Base-by-base conservation (phyloP, 2,113 vertebrate genomes). In the Lutjanus erythropterus region DNA sequence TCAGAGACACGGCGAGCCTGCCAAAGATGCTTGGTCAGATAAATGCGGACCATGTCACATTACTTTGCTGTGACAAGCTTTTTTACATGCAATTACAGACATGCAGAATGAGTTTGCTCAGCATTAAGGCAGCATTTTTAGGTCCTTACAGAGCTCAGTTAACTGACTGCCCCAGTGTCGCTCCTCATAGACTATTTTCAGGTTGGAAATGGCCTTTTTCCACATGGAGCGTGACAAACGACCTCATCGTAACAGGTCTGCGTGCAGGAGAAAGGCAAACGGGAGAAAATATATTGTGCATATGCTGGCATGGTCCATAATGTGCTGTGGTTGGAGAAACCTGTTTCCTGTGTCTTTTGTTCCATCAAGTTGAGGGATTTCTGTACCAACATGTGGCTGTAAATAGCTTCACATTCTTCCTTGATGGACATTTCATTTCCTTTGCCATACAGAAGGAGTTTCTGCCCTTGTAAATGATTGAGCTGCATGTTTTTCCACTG, bases 41-140 rank as follows among this genome's bases (percentile, higher is more conserved):
- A 84, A 72, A 66, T 71, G 67, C 4, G 65, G 78, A 71, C 41
- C 60, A 61, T 74, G 75, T 61, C 47, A 78, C 68, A 72, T 69
- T 75, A 66, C 61, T 75, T 44, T 55, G 67, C 65, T 47, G 29
- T 62, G 61, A 74, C 64, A 75, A 77, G 75, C 39, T 31, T 81
- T 75, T 80, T 79, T 50, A 64, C 42, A 50, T 69, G 75, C 56
- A 82, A 65, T 84, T 82, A 76, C 35, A 81, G 70, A n/a, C 50
- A 52, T n/a, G 21, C n/a, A 33, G 50, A 65, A 52, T 14, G 68
- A 23, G 61, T 55, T 76, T 78, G 58, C 62, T 77, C 35, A 81
- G 73, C 80, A 75, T 59, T 81, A 72, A 39, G 39, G 41, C 27
- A 56, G 41, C 52, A 12, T 37, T 77, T 83, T 74, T 52, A 56